Evolutionary conservation across 1,140 invertebrate genomes (phyloP), one percentile per base, ranked within the genome.

Genomic region (Mylabris phalerata): DNA sequence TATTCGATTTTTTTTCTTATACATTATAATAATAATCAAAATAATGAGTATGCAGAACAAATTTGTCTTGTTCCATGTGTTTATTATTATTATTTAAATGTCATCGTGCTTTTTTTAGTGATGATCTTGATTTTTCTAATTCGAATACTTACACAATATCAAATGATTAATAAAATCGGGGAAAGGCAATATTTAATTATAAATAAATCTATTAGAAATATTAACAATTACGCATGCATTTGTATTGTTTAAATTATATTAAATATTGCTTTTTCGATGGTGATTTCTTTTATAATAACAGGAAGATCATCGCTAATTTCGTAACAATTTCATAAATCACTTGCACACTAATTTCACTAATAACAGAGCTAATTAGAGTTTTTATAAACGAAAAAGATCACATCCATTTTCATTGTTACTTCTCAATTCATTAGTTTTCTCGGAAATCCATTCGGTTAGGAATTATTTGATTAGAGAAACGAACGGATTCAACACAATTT

Each of bases 1-100:
- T 75, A 65, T 54, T 54, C 41, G 68, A 62, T 68, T 66, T 72
- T 71, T 62, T 69, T 55, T 32, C 7, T 32, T 32, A 5, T 32
- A 32, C 7, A 5, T 32, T 32, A 32, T 32, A 4, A 59, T 25
- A 9, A 13, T 25, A 47, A 9, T 25, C 11, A 40, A n/a, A 10
- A 42, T 42, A n/a, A n/a, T 42, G 47, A 57, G 48, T 57, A 50
- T 50, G 40, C 55, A 49, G 39, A 50, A 49, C 43, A 48, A 47
- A 19, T 50, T 50, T 57, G 46, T 57, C 46, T 49, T 57, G 55
- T 57, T 55, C 46, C 27, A 54, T 55, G 52, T 55, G 45, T 42
- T 42, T 42, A 42, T 42, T 42, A 42, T 42, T 19, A 19, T 19
- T 19, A 19, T 19, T 42, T 42, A 38, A 38, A 47, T 46, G 52